phyloP scores from a whole-genome alignment of 2,797 vertebrate genomes.

The Glossophaga mutica region DNA sequence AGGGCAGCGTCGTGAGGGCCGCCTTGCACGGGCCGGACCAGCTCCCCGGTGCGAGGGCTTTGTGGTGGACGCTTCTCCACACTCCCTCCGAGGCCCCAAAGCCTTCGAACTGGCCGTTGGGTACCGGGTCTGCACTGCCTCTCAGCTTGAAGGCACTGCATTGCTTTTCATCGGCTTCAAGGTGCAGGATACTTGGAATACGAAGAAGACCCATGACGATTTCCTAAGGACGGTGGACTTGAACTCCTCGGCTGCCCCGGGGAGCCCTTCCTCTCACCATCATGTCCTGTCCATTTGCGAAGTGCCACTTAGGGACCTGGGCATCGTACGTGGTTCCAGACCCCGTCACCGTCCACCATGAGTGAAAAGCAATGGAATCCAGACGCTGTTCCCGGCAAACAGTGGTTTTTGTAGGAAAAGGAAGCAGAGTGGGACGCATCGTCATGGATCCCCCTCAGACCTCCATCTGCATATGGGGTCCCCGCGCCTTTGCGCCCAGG shows the following conservation, averaged over 20 bases:
- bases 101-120: neutral
- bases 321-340: neutral
- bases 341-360: constrained; percentile 34
- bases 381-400: constrained; percentile 72
- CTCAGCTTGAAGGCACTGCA: neutral
- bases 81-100: neutral
- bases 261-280: neutral
- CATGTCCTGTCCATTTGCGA: neutral
- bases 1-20: accelerated
- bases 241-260: too few species aligned
- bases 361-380: constrained; percentile 68
- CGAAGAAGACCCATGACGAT: neutral
- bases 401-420: constrained; percentile 64
- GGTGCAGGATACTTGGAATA: neutral
- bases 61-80: neutral
- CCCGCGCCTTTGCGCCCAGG: accelerated
- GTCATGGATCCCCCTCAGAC: neutral
- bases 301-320: neutral
- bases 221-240: neutral
- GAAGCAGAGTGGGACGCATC: neutral
- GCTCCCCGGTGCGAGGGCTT: neutral
- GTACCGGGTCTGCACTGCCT: neutral
- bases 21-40: neutral
- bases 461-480: neutral
- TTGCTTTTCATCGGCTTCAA: neutral